Evolutionary conservation across 1,140 invertebrate species (phyloP).

Genomic region (Zeugodacus cucurbitae): DNA sequence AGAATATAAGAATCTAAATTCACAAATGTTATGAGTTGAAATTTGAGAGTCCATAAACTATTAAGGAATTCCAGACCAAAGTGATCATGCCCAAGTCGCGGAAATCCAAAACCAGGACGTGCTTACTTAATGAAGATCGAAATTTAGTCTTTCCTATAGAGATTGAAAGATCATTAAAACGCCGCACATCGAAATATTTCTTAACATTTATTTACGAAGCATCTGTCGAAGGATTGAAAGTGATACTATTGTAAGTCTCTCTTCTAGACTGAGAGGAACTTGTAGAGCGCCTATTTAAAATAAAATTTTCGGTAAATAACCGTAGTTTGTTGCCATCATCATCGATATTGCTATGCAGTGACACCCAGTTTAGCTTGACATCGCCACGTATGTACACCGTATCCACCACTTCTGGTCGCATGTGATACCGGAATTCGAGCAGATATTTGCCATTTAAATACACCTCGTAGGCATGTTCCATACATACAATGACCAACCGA

Average conservation of each 20-base stretch:
- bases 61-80: too few relatives aligned
- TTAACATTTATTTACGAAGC: too few relatives aligned
- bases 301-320: neutral
- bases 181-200: too few relatives aligned
- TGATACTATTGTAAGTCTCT: neutral
- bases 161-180: too few relatives aligned
- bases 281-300: neutral
- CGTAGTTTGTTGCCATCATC: neutral
- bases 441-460: constrained; percentile 67
- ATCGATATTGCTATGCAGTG: constrained; percentile 51
- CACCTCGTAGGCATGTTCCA: constrained; percentile 61
- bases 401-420: constrained; percentile 58
- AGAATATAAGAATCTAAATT: too few relatives aligned
- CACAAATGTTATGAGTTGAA: too few relatives aligned
- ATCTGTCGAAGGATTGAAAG: neutral
- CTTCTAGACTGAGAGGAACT: neutral
- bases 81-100: too few relatives aligned
- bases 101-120: too few relatives aligned
- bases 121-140: too few relatives aligned
- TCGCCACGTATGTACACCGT: constrained; percentile 68
- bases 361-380: constrained; percentile 61
- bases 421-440: constrained; percentile 65
- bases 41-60: too few relatives aligned
- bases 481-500: constrained; percentile 61
- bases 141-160: too few relatives aligned